Evolutionary conservation across 2,888 invertebrate species (phyloP).

Genomic region (Beris morrisii): DNA sequence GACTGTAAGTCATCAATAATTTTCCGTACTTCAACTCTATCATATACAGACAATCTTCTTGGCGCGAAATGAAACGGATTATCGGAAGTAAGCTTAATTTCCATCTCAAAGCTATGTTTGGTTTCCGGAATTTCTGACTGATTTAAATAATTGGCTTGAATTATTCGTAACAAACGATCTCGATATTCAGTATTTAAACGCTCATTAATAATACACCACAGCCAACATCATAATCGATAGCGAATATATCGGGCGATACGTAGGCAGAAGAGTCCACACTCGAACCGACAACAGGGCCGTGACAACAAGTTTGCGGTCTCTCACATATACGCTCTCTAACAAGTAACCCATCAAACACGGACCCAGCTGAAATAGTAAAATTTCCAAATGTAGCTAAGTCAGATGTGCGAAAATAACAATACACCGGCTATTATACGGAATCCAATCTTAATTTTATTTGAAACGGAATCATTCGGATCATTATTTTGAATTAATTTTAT

Average conservation of each 20-base stretch:
- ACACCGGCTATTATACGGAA: neutral
- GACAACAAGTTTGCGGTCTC: neutral
- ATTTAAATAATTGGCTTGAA: neutral
- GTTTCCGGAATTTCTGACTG: slow-evolving; percentile 4
- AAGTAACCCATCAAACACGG: neutral
- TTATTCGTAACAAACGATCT: neutral
- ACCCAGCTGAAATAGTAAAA: neutral
- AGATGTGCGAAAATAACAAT: slow-evolving; percentile 1
- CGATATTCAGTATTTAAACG: neutral
- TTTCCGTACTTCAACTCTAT: slow-evolving; percentile 7
- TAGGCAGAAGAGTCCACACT: neutral
- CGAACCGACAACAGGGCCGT: neutral
- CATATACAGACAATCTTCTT: slow-evolving; percentile 10
- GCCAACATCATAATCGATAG: neutral
- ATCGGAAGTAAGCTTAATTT: slow-evolving; percentile 2
- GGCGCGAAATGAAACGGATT: slow-evolving; percentile 9
- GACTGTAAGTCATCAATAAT: neutral
- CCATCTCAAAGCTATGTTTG: neutral
- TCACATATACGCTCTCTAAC: neutral
- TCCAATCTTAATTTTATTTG: neutral
- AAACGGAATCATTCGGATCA: neutral
- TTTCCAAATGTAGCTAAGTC: neutral
- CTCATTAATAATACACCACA: slow-evolving; percentile 4
- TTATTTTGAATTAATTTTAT: neutral
- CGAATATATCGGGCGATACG: neutral